Evolutionary conservation across 2,888 invertebrate species (phyloP), one percentile per base, ranked within the genome.

Genomic region (Stramonita haemastoma): DNA sequence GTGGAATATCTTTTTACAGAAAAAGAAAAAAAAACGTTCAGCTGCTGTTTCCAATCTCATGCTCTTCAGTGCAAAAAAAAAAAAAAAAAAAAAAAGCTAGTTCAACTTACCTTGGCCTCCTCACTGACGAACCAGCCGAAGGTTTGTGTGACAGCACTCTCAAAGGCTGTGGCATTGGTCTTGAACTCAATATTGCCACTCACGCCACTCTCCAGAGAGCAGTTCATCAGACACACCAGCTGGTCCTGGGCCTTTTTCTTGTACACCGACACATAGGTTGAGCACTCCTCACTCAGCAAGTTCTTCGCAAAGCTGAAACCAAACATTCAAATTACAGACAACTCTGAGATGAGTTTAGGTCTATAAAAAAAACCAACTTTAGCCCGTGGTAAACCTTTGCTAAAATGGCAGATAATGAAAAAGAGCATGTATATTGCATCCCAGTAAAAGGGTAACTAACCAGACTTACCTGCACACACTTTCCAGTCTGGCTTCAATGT

Each of bases 221-320:
- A 98, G 94, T 97, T 98, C 90, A 98, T 97, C 92, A 98, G 97
- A 93, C 97, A 97, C 88, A 97, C 96, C 94, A 99, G 97, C 95
- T 98, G 98, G 32, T 97, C 97, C 84, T 97, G 97, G 36, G 98
- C 98, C 34, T 97, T 96, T 94, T 98, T 97, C 96, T 98, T 98
- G 95, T 98, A 96, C 95, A 98, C 97, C 92, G 98, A 97, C 57
- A 95, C 89, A 83, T 95, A 95, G 26, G 94, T 89, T 56, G 98
- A 97, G 95, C 98, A 98, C 56, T 98, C 98, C 94, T 98, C 97
- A 92, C 98, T 97, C 90, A 98, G 96, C 86, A 98, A 97, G 93
- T 98, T 97, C 29, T 97, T 97, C 0, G 98, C 97, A 95, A 98
- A 99, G 6, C 89, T 87, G 90, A 87, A 85, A 73, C 36, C 66